Evolutionary conservation across 2,797 vertebrate species (phyloP).

Genomic region (Poecilia picta): DNA sequence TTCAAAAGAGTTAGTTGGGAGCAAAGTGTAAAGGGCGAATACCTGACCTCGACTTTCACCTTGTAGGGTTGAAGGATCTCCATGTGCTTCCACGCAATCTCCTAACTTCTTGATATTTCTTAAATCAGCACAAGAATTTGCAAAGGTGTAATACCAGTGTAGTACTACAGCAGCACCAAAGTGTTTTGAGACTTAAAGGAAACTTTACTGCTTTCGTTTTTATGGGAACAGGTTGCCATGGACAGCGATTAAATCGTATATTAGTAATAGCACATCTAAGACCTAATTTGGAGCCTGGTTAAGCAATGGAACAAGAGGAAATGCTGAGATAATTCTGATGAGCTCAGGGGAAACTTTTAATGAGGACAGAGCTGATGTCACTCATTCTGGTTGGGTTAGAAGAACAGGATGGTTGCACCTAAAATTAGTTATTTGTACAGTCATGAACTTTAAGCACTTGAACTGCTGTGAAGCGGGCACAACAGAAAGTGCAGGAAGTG

Average conservation of each 20-base stretch:
- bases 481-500: neutral
- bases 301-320: neutral
- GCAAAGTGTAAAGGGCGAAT: slow-evolving; percentile 57
- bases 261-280: neutral
- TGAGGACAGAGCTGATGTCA: neutral
- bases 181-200: neutral
- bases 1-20: slow-evolving; percentile 29
- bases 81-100: slow-evolving; percentile 20
- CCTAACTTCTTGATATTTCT: slow-evolving; percentile 2
- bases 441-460: no score
- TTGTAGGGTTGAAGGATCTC: slow-evolving; percentile 13
- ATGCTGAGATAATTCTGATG: neutral
- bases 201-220: neutral
- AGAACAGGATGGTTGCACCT: neutral
- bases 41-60: slow-evolving; percentile 25
- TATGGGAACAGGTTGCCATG: neutral
- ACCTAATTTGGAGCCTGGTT: neutral
- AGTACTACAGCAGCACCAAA: neutral
- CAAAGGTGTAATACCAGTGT: neutral
- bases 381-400: neutral
- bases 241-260: neutral
- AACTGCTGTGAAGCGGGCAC: neutral
- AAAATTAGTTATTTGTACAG: no score
- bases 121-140: neutral
- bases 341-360: neutral